These are phyloP conservation scores for Theristicus caerulescens DNA, from an alignment of 2,113 vertebrate genomes.

Conservation along the genomic window DNA sequence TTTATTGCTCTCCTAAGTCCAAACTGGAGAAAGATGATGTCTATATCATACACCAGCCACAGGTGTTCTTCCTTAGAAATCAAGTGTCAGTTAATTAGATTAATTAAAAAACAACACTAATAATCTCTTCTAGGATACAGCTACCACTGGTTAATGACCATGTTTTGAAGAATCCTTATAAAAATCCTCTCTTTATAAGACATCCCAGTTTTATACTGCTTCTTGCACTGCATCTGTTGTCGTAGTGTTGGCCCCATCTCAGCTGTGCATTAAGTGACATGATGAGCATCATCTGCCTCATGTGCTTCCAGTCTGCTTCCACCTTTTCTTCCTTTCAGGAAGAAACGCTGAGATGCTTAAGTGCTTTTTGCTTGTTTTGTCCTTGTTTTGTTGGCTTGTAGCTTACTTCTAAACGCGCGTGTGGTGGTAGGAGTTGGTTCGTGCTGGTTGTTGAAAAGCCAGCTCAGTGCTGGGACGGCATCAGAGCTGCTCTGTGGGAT, in stretches of 20 bases:
- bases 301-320: neutral
- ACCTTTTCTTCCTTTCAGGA: neutral
- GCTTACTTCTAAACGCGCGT: neutral
- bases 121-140: neutral
- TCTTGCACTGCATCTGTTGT: neutral
- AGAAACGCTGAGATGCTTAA: neutral
- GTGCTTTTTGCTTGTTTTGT: neutral
- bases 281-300: neutral
- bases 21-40: neutral
- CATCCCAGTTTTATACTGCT: neutral
- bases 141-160: neutral
- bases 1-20: neutral
- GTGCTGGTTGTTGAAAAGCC: neutral
- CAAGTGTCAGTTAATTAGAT: neutral
- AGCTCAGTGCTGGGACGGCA: neutral
- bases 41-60: neutral
- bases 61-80: neutral
- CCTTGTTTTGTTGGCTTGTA: neutral
- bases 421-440: neutral
- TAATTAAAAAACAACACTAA: neutral
- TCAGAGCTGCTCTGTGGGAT: neutral
- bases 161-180: neutral
- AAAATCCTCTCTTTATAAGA: neutral
- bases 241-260: accelerated
- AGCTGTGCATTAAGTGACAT: accelerated